Evolutionary conservation across 2,797 vertebrate genomes (phyloP).

Genomic region (Melanotaenia trifasciata): DNA sequence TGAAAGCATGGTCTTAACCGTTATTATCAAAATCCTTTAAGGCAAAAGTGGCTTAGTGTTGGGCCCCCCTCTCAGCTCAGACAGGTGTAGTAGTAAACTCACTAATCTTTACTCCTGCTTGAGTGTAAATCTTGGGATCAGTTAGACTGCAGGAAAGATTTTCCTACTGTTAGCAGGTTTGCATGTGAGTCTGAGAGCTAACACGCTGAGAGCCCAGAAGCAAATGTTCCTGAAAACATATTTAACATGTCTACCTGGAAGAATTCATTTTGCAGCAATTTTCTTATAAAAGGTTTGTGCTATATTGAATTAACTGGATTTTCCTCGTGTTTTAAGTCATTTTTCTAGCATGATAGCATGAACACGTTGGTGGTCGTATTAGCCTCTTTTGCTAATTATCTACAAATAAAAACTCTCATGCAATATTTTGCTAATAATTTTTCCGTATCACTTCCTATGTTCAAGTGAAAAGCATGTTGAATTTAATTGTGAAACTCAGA

Average conservation of each 20-base stretch:
- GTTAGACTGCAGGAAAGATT: conserved; percentile 28
- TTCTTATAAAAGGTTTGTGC: conserved; percentile 3
- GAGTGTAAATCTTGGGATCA: conserved; percentile 24
- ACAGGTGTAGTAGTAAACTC: conserved; percentile 39
- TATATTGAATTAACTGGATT: background rate
- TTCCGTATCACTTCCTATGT: background rate
- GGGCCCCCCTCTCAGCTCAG: conserved; percentile 18
- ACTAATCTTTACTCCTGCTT: conserved; percentile 49
- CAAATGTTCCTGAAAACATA: conserved; percentile 3
- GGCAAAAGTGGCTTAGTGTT: conserved; percentile 9
- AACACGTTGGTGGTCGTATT: background rate
- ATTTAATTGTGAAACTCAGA: no score
- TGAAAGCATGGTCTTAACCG: conserved; percentile 27
- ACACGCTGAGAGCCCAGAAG: conserved; percentile 9
- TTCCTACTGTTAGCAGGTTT: background rate
- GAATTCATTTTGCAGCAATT: conserved; percentile 11
- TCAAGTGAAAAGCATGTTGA: background rate
- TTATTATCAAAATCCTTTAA: conserved; percentile 53
- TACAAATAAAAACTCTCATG: background rate
- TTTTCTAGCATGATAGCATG: background rate
- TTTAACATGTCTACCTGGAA: background rate
- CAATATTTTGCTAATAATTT: background rate
- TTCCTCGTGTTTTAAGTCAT: background rate
- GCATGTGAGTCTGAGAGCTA: background rate
- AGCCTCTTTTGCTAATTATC: background rate